A percentile compares a stretch with the other conserved stretches of the same genome.
phyloP scores from a whole-genome alignment of 92 coral and sea anemone genomes.

The Umimayanthus chanpuru region DNA sequence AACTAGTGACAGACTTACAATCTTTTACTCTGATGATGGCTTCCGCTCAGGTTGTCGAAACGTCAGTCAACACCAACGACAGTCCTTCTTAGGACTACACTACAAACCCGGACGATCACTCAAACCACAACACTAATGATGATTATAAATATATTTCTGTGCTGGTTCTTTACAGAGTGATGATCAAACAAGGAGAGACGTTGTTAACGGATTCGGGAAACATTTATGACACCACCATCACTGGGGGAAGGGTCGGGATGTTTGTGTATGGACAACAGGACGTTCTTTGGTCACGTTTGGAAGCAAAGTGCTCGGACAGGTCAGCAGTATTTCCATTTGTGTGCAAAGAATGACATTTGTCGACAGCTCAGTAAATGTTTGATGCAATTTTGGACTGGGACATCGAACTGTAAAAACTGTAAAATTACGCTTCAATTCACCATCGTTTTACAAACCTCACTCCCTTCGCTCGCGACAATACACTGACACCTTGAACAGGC shows the following conservation, averaged over 20 bases:
- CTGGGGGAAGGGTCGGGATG: conserved; percentile 96
- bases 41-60: no score
- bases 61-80: no score
- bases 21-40: no score
- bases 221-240: conserved; percentile 80
- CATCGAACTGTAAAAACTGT: no score
- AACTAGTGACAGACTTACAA: no score
- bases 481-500: no score
- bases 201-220: conserved; percentile 87
- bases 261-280: conserved; percentile 93
- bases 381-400: not conserved
- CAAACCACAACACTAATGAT: no score
- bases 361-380: not conserved
- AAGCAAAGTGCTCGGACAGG: conserved; percentile 92
- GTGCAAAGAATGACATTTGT: not conserved
- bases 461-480: no score
- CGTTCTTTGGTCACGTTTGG: conserved; percentile 95
- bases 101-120: no score
- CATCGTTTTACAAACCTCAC: no score
- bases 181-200: conserved; percentile 72
- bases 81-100: no score
- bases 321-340: conserved; percentile 14
- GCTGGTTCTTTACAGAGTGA: conserved; percentile 54
- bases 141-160: not conserved
- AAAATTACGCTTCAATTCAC: no score